Conservation (phyloP, 2,113 vertebrate genomes). For the Notechis scutatus region DNA sequence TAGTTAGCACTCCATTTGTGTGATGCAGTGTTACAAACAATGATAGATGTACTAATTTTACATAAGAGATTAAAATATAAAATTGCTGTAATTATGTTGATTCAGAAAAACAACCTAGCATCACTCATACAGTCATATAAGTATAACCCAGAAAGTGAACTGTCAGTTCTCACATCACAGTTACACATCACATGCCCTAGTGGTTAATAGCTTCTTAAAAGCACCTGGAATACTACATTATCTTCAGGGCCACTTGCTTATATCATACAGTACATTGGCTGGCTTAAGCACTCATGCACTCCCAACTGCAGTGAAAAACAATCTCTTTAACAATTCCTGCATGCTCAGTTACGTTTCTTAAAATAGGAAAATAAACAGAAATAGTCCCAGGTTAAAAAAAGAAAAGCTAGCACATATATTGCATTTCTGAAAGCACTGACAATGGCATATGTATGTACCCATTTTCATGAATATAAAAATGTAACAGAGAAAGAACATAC, state of each 20-base stretch:
- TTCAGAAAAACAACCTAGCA: neutral
- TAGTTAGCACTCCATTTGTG: neutral
- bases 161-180: neutral
- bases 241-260: constrained; percentile 7
- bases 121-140: neutral
- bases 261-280: constrained; percentile 16
- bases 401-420: neutral
- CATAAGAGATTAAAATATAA: neutral
- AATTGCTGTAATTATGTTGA: neutral
- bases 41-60: neutral
- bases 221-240: neutral
- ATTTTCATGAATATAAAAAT: neutral
- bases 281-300: neutral
- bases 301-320: neutral
- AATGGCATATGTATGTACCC: neutral
- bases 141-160: neutral
- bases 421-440: neutral
- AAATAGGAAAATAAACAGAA: neutral
- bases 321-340: neutral
- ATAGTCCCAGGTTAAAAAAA: neutral
- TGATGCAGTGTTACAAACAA: neutral
- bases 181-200: neutral
- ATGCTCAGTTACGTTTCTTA: neutral
- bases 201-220: neutral
- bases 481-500: neutral